These are phyloP conservation scores for Dichetophora obliterata DNA, from an alignment of 2,888 invertebrate species.

Conservation along the genomic window DNA sequence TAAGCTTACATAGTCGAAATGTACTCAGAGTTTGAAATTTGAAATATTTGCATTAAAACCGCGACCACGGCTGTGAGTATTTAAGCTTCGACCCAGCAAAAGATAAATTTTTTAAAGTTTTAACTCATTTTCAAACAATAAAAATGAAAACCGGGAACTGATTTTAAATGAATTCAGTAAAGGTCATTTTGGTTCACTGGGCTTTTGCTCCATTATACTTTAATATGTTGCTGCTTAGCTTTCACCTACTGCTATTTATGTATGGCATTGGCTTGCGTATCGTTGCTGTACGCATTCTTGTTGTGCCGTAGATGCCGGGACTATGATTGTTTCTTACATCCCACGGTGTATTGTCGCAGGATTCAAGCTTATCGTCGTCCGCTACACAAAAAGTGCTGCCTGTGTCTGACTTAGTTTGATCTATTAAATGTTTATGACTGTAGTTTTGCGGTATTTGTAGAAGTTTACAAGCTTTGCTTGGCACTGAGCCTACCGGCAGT, in stretches of 20 bases:
- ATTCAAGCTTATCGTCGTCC: background rate
- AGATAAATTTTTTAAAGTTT: too few relatives aligned
- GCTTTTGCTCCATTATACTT: too few relatives aligned
- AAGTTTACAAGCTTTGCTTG: constrained; percentile 65
- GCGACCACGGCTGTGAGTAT: too few relatives aligned
- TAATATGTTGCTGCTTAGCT: too few relatives aligned
- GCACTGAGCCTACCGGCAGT: constrained; percentile 59
- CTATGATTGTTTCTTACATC: constrained; percentile 33
- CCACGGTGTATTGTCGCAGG: constrained; percentile 2
- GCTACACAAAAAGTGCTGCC: background rate
- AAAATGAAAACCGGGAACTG: too few relatives aligned
- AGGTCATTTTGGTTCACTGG: too few relatives aligned
- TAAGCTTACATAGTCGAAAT: too few relatives aligned
- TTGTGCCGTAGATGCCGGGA: constrained; percentile 61
- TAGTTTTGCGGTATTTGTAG: constrained; percentile 64
- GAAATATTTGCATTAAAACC: too few relatives aligned
- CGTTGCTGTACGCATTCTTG: constrained; percentile 62
- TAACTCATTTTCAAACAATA: too few relatives aligned
- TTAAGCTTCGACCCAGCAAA: too few relatives aligned
- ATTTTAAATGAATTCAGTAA: too few relatives aligned
- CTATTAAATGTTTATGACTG: constrained; percentile 50
- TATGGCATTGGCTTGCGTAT: constrained; percentile 65
- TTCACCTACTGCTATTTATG: constrained; percentile 63
- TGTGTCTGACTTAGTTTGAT: constrained; percentile 33
- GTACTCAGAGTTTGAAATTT: too few relatives aligned